Conservation (phyloP, 1,140 invertebrate species). For the Campoletis sonorensis region DNA sequence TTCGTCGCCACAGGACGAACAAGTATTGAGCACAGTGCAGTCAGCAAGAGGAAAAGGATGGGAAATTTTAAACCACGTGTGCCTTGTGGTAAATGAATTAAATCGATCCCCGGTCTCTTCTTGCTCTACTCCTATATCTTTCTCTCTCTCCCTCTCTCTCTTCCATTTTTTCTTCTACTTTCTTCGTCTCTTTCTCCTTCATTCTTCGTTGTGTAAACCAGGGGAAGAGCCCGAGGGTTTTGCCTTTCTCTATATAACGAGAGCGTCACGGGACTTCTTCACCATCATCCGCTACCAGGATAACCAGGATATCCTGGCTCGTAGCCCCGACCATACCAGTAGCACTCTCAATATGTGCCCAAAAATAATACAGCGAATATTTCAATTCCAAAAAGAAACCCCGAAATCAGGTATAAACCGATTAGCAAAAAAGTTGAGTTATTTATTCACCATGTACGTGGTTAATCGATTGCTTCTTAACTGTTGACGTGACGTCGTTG, state of each 20-base stretch:
- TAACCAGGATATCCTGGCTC: constrained; percentile 18
- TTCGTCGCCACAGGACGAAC: background rate
- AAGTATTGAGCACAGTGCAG: background rate
- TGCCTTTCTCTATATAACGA: background rate
- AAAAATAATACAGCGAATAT: constrained; percentile 31
- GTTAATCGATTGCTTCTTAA: too few relatives aligned
- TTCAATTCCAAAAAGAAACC: background rate
- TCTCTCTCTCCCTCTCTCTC: background rate
- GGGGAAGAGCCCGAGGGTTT: constrained; percentile 16
- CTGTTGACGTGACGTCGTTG: too few relatives aligned
- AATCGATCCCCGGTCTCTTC: constrained; percentile 54
- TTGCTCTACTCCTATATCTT: background rate
- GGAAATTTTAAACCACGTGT: constrained; percentile 48
- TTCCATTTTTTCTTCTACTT: background rate
- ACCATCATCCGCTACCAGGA: background rate
- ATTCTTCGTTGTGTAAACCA: constrained; percentile 29
- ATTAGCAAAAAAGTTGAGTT: too few relatives aligned
- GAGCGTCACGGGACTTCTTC: background rate
- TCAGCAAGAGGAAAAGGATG: background rate
- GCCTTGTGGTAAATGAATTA: constrained; percentile 63
- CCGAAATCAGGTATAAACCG: too few relatives aligned
- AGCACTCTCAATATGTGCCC: background rate
- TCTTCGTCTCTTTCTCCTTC: background rate
- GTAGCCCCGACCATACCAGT: background rate
- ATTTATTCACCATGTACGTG: too few relatives aligned